Base-by-base conservation (phyloP, 2,797 vertebrate species). In the Dallia pectoralis region DNA sequence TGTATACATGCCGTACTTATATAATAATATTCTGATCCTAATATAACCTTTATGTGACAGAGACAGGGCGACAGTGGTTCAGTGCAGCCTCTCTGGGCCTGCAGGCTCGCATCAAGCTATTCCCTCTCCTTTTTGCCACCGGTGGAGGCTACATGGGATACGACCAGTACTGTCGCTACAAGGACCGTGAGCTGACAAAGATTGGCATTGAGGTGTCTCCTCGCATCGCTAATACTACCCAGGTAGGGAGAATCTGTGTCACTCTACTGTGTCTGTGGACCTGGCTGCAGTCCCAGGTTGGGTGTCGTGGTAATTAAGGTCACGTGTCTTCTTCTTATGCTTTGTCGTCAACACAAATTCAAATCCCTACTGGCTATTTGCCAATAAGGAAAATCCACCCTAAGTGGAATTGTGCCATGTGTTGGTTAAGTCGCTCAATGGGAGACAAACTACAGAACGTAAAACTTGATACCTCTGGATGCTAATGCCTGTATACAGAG, bases 81-180 rank as follows among this genome's bases (percentile, higher is more conserved):
- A 27, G 48, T 29, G 59, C 80, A 49, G 81, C 77, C 7, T 69
- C 81, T 47, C 70, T 65, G 25, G 78, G 64, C 33, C 36, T 81
- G 25, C 77, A 74, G 72, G 85, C 91, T 70, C 92, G 93, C 9
- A 76, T 95, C 32, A 92, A 95, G 19, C 93, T 95, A 0, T 75
- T 97, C 72, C 92, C 94, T 1, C 4, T 98, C 33, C 84, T 98
- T 15, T 74, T 98, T 51, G 91, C 89, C 14, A 93, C 95, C 0
- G 95, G 95, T 0, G 88, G 95, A 0, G 94, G 96, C 71, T 98
- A 97, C 81, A 86, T 92, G 4, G 95, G 95, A 29, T 98, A 97
- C 87, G 91, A 90, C 76, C 94, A 95, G 69, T 98, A 97, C 11
- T 91, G 91, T 30, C 91, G 85, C 29, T 92, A 95, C 81, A 93